These are phyloP conservation scores for Catostomus latipinnis DNA, from an alignment of 2,797 vertebrate genomes.

Conservation along the genomic window DNA sequence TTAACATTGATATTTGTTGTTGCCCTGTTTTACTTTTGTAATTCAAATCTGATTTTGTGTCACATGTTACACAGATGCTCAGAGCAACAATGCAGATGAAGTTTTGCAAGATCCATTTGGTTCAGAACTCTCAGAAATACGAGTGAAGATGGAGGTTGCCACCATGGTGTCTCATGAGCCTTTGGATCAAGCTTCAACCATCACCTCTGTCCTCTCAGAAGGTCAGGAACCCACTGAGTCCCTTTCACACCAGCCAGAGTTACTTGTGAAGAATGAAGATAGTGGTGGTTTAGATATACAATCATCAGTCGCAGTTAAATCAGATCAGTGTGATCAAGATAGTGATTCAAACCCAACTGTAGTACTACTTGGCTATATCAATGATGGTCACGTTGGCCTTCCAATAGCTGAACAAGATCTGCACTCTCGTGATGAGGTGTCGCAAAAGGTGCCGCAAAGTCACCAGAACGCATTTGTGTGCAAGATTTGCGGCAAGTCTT, in stretches of 20 bases:
- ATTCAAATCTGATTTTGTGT: background rate
- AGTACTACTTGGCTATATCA: background rate
- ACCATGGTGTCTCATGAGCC: background rate
- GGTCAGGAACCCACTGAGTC: background rate
- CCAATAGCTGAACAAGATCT: constrained; percentile 10
- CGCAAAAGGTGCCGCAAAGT: background rate
- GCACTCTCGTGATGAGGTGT: background rate
- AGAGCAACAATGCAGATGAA: background rate
- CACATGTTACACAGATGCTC: constrained; percentile 19
- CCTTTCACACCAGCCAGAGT: background rate
- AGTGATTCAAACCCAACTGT: background rate
- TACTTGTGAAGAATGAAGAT: constrained; percentile 3
- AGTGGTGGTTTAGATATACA: background rate
- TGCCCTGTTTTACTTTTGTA: no score
- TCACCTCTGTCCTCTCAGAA: background rate
- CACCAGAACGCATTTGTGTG: background rate
- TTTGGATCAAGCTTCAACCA: constrained; percentile 1
- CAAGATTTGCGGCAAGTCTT: constrained; percentile 43
- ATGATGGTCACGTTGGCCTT: background rate
- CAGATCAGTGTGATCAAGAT: background rate
- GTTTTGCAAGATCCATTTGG: background rate
- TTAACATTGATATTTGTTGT: no score
- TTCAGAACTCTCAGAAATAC: constrained; percentile 22
- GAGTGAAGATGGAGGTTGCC: constrained; percentile 25
- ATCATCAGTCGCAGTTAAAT: background rate